Conservation (phyloP, 2,797 vertebrate genomes). For the Paramormyrops hopkinsi region DNA sequence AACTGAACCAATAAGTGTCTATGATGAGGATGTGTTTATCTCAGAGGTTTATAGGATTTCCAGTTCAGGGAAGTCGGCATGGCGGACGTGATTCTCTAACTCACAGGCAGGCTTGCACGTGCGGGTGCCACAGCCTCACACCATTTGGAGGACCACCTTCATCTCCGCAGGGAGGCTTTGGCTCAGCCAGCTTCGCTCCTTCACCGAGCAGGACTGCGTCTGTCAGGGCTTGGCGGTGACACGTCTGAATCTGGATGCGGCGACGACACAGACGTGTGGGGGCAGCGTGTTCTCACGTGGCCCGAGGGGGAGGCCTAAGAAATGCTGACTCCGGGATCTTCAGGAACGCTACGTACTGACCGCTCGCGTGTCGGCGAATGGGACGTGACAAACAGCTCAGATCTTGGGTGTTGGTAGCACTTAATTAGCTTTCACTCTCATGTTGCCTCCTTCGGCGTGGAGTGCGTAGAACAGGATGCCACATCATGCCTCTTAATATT, state of each 20-base stretch:
- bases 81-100: not conserved
- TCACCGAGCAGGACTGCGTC: not conserved
- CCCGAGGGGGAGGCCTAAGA: not conserved
- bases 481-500: not conserved
- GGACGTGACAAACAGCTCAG: not conserved
- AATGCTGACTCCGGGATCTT: not conserved
- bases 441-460: not conserved
- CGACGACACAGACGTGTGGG: not conserved
- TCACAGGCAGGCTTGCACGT: not conserved
- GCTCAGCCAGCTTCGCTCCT: not conserved
- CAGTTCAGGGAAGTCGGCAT: not conserved
- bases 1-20: not conserved
- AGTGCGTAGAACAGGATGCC: not conserved
- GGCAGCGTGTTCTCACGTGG: not conserved
- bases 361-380: not conserved
- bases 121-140: not conserved
- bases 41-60: not conserved
- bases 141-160: not conserved
- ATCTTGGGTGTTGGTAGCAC: not conserved
- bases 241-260: not conserved
- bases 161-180: not conserved
- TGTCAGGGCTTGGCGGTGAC: not conserved
- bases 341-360: too few relatives aligned
- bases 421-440: not conserved
- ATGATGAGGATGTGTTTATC: not conserved